Base-by-base conservation (phyloP, 2,113 vertebrate genomes). In the Scomber colias region DNA sequence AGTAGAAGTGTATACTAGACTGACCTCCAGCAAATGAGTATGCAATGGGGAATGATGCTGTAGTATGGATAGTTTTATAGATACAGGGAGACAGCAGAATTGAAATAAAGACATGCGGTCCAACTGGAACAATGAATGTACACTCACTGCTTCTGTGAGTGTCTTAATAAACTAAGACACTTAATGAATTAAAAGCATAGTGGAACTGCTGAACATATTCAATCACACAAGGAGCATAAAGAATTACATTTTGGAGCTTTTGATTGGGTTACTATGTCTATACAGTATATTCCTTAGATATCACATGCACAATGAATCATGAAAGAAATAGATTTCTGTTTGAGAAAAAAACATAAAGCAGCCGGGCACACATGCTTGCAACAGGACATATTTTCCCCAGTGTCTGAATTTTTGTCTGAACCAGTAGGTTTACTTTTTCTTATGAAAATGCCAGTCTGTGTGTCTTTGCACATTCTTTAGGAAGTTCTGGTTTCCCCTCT, bases 11-110 rank as follows among this genome's bases (percentile, higher is more conserved):
- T 82, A 55, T 65, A 30, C 68, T 15, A 31, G 71, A 31, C 49
- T 53, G 69, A 83, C 78, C 71, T 74, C 64, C 73, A 57, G 79
- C 45, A 30, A 48, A 44, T 44, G 57, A 73, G 75, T 44, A 56
- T 66, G 65, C 70, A 77, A 72, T 68, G 21, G 53, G 60, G 46
- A 61, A 11, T 27, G 48, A 60, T 24, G 73, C 54, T 62, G 55
- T 51, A 66, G 70, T 45, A 5, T 17, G 56, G 53, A 62, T 24
- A 40, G 46, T 66, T 71, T 71, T 21, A 75, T 30, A 21, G 59
- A 63, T 21, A 40, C 49, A 27, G 59, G 50, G n/a, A 49, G 40
- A 35, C 57, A 19, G 15, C 19, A 9, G 71, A 54, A 21, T 66
- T 51, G 31, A 48, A 82, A 53, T 27, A 65, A 49, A 48, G 21